Base-by-base conservation (phyloP, 2,888 invertebrate genomes). In the Dynastes tityus region DNA sequence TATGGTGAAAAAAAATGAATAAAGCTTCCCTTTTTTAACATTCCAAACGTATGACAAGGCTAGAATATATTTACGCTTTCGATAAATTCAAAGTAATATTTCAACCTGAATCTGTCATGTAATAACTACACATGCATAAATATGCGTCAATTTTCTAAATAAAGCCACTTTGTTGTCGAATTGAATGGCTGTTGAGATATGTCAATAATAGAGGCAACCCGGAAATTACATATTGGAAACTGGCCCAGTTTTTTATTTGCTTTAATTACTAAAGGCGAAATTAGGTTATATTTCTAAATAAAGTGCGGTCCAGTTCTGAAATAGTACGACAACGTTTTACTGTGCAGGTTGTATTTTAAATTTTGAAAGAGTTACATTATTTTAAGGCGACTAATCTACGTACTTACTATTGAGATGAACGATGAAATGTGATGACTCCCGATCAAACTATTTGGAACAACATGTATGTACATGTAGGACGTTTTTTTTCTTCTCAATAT, bases 261-360 rank as follows among this genome's bases (percentile, higher is more conserved):
- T 71, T 71, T 71, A 71, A 71, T 71, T 71, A 55, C 71, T 37
- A 8, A 71, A 49, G 55, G 16, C 32, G 58, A 71, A 71, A 71
- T 71, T 71, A 58, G 71, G 71, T 71, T 71, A 71, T 71, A 71
- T 37, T 55, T 55, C 71, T 71, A 71, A 58, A 71, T 71, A 71
- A 71, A 58, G 71, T 71, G 27, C 58, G 58, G 55, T 40, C 71
- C 58, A 71, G 53, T 68, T 51, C 27, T 11, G 68, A 29, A 68
- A 51, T 68, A 27, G 29, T 68, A 68, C 68, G 13, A 53, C 6
- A 16, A 6, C 5, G 53, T 16, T 53, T 45, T 45, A 45, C 1
- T 45, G 45, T 45, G 8, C 45, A 45, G 11, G 45, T 45, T 45
- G 45, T 2, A 45, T 45, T 45, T 45, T 9, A 45, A 45, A 45